These are phyloP conservation scores for Poecilus cupreus DNA, from an alignment of 2,888 invertebrate genomes.

Conservation along the genomic window DNA sequence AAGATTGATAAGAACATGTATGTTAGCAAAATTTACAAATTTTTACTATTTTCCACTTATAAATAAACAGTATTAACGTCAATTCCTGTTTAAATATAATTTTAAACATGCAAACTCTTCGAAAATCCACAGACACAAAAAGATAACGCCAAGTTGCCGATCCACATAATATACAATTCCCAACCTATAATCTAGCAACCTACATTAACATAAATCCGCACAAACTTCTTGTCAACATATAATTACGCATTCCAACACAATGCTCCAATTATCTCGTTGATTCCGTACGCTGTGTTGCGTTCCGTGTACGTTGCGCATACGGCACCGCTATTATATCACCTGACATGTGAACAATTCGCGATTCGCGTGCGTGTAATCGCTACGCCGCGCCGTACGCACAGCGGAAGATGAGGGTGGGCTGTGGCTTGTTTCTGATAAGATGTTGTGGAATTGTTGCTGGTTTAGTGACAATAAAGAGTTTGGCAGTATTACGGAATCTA, in stretches of 20 bases:
- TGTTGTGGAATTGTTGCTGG: no score
- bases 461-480: no score
- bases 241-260: conserved; percentile 20
- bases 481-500: no score
- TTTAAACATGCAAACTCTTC: no score
- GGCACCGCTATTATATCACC: background rate
- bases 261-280: conserved; percentile 29
- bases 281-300: background rate
- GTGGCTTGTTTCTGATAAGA: no score
- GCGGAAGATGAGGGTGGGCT: background rate
- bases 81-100: background rate
- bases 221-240: background rate
- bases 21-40: background rate
- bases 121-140: no score
- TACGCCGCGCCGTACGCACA: background rate
- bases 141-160: no score
- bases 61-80: background rate
- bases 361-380: background rate
- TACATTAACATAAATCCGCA: conserved; percentile 5
- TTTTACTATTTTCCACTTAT: background rate
- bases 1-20: background rate
- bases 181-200: background rate
- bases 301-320: background rate
- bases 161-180: no score
- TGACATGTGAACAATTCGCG: background rate